Conservation (phyloP, 2,797 vertebrate species). For the Anguilla marmorata region DNA sequence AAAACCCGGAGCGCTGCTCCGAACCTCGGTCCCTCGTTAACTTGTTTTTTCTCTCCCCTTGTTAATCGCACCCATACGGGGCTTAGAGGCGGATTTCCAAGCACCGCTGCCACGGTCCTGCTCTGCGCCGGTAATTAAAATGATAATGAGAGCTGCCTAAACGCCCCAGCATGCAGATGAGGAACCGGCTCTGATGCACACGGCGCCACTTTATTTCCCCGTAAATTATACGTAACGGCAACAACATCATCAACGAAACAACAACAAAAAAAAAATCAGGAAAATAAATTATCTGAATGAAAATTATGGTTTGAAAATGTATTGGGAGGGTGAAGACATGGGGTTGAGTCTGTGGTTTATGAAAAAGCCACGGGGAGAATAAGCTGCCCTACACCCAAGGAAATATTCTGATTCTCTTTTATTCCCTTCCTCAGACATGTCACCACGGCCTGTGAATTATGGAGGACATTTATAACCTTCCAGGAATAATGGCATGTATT, state of each 20-base stretch:
- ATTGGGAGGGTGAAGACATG: background rate
- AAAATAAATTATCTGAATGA: background rate
- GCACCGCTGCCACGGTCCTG: slow-evolving; percentile 20
- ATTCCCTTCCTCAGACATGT: background rate
- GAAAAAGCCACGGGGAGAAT: background rate
- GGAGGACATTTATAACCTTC: background rate
- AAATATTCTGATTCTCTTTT: background rate
- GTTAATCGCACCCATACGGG: slow-evolving; percentile 41
- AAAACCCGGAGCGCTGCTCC: slow-evolving; percentile 5
- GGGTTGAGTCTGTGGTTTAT: background rate
- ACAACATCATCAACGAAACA: background rate
- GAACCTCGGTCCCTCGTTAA: slow-evolving; percentile 6
- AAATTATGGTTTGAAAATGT: background rate
- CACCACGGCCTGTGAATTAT: background rate
- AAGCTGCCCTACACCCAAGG: background rate
- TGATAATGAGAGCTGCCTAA: slow-evolving; percentile 40
- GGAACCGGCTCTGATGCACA: slow-evolving; percentile 11
- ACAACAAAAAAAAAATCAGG: background rate
- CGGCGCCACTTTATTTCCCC: slow-evolving; percentile 9
- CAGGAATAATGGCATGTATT: background rate
- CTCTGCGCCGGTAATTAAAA: slow-evolving; percentile 39
- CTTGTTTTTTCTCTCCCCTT: slow-evolving; percentile 27
- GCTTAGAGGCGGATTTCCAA: slow-evolving; percentile 35
- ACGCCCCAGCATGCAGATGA: slow-evolving; percentile 37
- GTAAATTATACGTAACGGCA: slow-evolving; percentile 4